Evolutionary conservation across 2,888 invertebrate genomes (phyloP).

Genomic region (Drosophila mulleri): DNA sequence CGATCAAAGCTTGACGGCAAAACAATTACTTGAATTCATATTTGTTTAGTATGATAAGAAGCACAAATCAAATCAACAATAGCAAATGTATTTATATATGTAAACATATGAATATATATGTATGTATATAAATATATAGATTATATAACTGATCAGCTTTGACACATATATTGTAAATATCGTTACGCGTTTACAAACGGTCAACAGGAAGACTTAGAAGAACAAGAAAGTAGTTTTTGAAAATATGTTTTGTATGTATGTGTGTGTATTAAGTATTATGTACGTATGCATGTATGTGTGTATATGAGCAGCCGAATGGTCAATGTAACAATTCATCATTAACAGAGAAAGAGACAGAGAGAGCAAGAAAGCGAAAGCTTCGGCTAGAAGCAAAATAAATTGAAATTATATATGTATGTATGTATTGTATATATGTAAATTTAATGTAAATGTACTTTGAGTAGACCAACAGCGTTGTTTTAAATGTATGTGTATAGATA

Average conservation of each 20-base stretch:
- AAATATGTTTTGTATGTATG: slow-evolving; percentile 27
- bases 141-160: slow-evolving; percentile 24
- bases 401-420: neutral
- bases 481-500: too few species aligned
- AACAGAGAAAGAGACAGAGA: slow-evolving; percentile 1
- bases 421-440: neutral
- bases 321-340: neutral
- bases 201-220: slow-evolving; percentile 81
- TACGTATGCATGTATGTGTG: slow-evolving; percentile 8
- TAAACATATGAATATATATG: slow-evolving; percentile 30
- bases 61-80: slow-evolving; percentile 71
- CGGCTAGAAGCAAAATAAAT: neutral
- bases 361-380: neutral
- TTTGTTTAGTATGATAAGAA: slow-evolving; percentile 48
- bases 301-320: slow-evolving; percentile 1
- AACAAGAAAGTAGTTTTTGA: slow-evolving; percentile 56
- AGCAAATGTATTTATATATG: slow-evolving; percentile 59
- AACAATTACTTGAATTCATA: slow-evolving; percentile 47
- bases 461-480: too few species aligned
- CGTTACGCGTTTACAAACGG: slow-evolving; percentile 78
- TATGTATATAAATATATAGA: slow-evolving; percentile 23
- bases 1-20: slow-evolving; percentile 60
- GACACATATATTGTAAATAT: slow-evolving; percentile 27
- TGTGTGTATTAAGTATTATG: slow-evolving; percentile 19
- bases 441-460: too few species aligned